A percentile compares a stretch with the other conserved stretches of the same genome.
Conservation (phyloP, 37 sponge, comb jelly and placozoan species). For the Agelas oroides region DNA sequence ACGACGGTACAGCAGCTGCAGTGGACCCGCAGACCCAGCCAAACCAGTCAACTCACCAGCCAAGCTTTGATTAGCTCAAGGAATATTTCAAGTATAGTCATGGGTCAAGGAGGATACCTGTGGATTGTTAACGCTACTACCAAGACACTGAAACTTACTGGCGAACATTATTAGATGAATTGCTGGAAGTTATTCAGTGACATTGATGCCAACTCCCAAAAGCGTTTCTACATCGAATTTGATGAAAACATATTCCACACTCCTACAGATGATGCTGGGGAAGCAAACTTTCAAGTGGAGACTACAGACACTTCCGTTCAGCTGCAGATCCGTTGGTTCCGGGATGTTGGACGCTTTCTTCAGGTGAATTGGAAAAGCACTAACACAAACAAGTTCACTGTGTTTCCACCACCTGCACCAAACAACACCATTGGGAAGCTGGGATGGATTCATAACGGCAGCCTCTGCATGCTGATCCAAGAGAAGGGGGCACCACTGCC, state of each 20-base stretch:
- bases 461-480: too few species aligned
- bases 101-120: slow-evolving; percentile 4
- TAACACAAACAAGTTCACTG: slow-evolving; percentile 1
- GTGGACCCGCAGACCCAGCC: too few species aligned
- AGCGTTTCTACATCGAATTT: slow-evolving; percentile 10
- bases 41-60: too few species aligned
- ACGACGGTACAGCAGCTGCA: too few species aligned
- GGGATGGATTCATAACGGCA: too few species aligned
- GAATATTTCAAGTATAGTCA: too few species aligned
- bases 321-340: background rate
- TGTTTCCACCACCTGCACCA: slow-evolving; percentile 35
- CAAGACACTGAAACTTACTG: background rate
- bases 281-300: slow-evolving; percentile 24
- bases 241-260: background rate
- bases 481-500: too few species aligned
- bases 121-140: slow-evolving; percentile 27
- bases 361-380: slow-evolving; percentile 32
- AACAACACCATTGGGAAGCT: too few species aligned
- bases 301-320: slow-evolving; percentile 3
- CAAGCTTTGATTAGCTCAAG: too few species aligned
- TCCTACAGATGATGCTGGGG: background rate
- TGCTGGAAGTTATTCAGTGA: slow-evolving; percentile 1
- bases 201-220: background rate
- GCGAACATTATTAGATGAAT: background rate
- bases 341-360: background rate